phyloP scores from a whole-genome alignment of 2,113 vertebrate genomes.

The Cheirogaleus medius region DNA sequence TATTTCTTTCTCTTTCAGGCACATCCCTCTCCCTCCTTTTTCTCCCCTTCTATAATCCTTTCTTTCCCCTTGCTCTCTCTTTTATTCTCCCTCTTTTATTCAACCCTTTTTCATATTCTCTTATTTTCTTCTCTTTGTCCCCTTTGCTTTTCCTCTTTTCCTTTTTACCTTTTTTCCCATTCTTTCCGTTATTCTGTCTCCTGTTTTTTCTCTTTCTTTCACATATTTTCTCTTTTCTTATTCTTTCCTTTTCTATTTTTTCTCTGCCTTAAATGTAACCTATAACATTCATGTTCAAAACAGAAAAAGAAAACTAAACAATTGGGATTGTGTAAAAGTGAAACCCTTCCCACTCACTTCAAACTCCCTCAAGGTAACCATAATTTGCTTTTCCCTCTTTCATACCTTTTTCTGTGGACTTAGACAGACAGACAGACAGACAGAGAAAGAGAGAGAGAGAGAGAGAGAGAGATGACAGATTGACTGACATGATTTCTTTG shows the following conservation, averaged over 20 bases:
- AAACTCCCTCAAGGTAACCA: neutral
- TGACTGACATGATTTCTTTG: neutral
- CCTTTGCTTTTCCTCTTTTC: too few relatives aligned
- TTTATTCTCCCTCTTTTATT: neutral
- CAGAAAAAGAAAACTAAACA: neutral
- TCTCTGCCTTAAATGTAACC: neutral
- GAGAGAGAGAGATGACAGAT: too few relatives aligned
- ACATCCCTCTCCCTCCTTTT: neutral
- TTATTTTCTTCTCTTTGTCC: neutral
- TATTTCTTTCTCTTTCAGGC: neutral
- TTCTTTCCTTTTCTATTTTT: neutral
- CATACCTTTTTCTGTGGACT: neutral
- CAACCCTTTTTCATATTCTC: neutral
- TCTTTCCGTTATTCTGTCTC: neutral
- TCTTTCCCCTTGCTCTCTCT: neutral
- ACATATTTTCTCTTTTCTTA: neutral
- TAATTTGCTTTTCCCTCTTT: neutral
- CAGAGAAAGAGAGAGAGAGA: too few relatives aligned
- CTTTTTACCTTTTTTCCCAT: neutral
- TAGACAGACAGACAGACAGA: too few relatives aligned
- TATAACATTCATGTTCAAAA: neutral
- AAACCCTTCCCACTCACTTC: neutral
- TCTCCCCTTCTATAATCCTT: too few relatives aligned
- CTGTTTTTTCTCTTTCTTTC: neutral
- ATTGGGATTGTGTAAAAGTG: neutral